Evolutionary conservation across 2,113 vertebrate genomes (phyloP).

Genomic region (Amia ocellicauda): DNA sequence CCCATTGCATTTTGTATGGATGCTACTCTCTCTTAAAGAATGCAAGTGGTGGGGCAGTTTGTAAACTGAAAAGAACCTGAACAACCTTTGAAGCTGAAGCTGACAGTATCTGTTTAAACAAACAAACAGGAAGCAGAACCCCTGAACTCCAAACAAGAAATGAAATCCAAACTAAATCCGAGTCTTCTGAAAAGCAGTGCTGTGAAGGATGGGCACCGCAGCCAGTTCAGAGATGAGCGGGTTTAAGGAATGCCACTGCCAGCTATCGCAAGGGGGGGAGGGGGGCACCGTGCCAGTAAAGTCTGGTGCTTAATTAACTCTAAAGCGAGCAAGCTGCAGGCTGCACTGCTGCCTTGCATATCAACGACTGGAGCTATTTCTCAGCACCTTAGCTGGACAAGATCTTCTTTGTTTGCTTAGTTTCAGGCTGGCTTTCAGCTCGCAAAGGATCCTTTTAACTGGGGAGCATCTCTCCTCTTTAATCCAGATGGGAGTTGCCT

Average conservation of each 20-base stretch:
- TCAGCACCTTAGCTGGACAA: slow-evolving; percentile 69
- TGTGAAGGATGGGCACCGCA: no score
- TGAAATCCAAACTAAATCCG: no score
- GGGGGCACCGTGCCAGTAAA: slow-evolving; percentile 52
- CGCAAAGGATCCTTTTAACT: slow-evolving; percentile 39
- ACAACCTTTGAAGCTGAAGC: no score
- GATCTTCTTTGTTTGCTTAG: slow-evolving; percentile 70
- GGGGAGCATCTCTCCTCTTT: not conserved
- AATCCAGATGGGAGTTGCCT: slow-evolving; percentile 41
- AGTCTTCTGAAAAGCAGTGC: no score
- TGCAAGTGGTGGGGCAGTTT: no score
- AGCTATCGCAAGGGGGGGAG: slow-evolving; percentile 16
- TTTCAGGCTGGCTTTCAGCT: slow-evolving; percentile 61
- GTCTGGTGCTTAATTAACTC: slow-evolving; percentile 69
- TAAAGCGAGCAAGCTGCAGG: slow-evolving; percentile 62
- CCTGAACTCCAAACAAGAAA: no score
- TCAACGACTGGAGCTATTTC: slow-evolving; percentile 72
- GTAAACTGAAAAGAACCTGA: no score
- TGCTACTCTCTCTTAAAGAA: no score
- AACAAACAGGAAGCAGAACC: no score
- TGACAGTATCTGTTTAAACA: no score
- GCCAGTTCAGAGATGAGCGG: slow-evolving; percentile 19
- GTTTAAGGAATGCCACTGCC: slow-evolving; percentile 39
- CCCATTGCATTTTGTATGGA: no score
- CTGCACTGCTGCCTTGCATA: slow-evolving; percentile 75